A percentile compares a stretch with the other conserved stretches of the same genome.
phyloP scores from a whole-genome alignment of 2,797 vertebrate genomes.

The Siniperca scherzeri region DNA sequence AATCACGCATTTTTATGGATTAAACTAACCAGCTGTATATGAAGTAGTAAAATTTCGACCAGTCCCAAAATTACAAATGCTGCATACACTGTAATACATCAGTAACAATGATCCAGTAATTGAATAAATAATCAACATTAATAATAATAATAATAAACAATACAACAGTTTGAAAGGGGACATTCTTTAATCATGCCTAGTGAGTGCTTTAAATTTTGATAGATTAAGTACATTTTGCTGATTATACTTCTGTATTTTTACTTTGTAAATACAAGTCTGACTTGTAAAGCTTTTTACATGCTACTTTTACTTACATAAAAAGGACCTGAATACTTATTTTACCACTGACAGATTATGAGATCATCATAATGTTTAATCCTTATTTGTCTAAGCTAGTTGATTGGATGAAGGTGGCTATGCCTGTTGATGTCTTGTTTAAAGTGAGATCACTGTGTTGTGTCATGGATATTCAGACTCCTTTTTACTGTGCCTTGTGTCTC shows the following conservation, averaged over 20 bases:
- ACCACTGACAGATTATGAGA: neutral
- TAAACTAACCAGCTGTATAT: neutral
- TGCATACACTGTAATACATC: neutral
- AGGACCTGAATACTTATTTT: neutral
- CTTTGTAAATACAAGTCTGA: neutral
- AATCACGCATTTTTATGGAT: neutral
- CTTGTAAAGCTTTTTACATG: neutral
- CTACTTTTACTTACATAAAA: neutral
- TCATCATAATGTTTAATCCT: neutral
- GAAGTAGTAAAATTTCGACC: neutral
- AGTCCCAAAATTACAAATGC: neutral
- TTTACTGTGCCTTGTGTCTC: neutral
- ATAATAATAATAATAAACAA: neutral
- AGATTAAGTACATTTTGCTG: neutral
- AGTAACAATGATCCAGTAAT: neutral
- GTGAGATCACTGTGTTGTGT: neutral
- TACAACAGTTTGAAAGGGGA: neutral
- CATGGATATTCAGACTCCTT: slow-evolving; percentile 30
- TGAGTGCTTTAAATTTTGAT: too few relatives aligned
- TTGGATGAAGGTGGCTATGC: neutral
- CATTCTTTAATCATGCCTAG: neutral
- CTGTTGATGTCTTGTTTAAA: slow-evolving; percentile 16
- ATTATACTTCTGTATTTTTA: neutral
- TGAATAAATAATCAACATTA: neutral
- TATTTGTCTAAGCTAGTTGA: neutral